Evolutionary conservation across 2,888 invertebrate species (phyloP).

Genomic region (Automeris io): DNA sequence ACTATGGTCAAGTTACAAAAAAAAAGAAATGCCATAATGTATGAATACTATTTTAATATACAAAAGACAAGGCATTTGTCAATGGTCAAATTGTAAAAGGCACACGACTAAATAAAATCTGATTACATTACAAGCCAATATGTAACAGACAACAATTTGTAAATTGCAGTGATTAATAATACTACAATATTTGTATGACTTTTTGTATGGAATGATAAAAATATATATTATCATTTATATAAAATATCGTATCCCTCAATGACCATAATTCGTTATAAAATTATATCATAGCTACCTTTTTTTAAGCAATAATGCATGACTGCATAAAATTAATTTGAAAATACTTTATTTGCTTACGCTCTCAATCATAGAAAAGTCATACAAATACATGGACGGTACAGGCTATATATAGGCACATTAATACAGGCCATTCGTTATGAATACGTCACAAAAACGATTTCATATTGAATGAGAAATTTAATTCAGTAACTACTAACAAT

Average conservation of each 20-base stretch:
- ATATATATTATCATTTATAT: too few species aligned
- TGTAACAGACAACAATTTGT: conserved; percentile 1
- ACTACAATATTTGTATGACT: not conserved
- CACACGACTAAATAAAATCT: conserved; percentile 6
- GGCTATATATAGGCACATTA: conserved; percentile 7
- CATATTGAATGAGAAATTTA: conserved; percentile 8
- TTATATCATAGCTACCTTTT: too few species aligned
- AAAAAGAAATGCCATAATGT: conserved; percentile 29
- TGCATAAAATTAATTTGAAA: too few species aligned
- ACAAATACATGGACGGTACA: conserved; percentile 4
- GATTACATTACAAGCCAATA: conserved; percentile 1
- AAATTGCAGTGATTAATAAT: not conserved
- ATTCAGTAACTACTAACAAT: conserved; percentile 1
- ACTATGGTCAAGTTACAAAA: conserved; percentile 27
- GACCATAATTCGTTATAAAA: too few species aligned
- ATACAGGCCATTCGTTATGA: conserved; percentile 7
- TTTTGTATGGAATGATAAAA: conserved; percentile 1
- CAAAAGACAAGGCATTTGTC: conserved; percentile 9
- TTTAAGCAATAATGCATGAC: too few species aligned
- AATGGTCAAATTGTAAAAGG: conserved; percentile 8
- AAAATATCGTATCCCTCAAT: too few species aligned
- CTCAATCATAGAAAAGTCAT: conserved; percentile 1
- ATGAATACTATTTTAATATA: conserved; percentile 21
- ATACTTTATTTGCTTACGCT: too few species aligned
- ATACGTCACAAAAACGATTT: conserved; percentile 4